A percentile compares a stretch with the other conserved stretches of the same genome.
phyloP scores from a whole-genome alignment of 2,888 invertebrate species.

The Rhynchonema sp. region DNA sequence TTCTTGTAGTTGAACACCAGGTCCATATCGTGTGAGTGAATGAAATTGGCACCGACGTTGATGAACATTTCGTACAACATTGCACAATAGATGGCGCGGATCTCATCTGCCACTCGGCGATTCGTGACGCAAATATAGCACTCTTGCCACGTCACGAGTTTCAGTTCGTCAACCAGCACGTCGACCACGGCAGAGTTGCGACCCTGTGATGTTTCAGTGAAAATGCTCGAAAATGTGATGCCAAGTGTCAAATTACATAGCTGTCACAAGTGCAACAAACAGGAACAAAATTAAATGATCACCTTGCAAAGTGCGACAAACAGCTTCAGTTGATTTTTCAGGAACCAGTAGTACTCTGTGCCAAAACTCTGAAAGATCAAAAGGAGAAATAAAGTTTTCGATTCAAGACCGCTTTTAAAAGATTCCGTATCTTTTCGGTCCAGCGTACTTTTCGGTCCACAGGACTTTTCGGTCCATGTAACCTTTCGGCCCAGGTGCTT shows the following conservation, averaged over 20 bases:
- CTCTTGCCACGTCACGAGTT: constrained; percentile 29
- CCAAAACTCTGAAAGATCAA: constrained; percentile 4
- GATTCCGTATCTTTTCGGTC: too few species aligned
- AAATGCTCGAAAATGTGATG: too few species aligned
- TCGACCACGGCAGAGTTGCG: constrained; percentile 27
- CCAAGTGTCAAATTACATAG: too few species aligned
- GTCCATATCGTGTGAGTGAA: constrained; percentile 26
- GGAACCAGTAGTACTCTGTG: constrained; percentile 24
- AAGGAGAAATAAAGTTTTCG: too few species aligned
- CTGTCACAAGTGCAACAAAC: too few species aligned
- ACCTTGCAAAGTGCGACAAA: constrained; percentile 29
- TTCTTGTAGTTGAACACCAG: constrained; percentile 29
- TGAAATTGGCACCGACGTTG: constrained; percentile 27
- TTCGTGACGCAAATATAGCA: constrained; percentile 28
- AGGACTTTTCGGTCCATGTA: too few species aligned
- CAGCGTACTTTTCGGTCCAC: too few species aligned
- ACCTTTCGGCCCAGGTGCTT: too few species aligned
- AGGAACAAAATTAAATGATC: constrained; percentile 10
- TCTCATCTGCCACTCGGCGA: constrained; percentile 24
- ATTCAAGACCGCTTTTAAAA: too few species aligned
- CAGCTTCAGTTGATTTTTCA: constrained; percentile 28
- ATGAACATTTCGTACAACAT: constrained; percentile 28
- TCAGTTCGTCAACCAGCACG: constrained; percentile 26
- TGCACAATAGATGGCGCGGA: constrained; percentile 29
- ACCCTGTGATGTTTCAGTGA: too few species aligned